phyloP scores from a whole-genome alignment of 53 echinoderm and acorn worm species.

The Stichopus horrens region DNA sequence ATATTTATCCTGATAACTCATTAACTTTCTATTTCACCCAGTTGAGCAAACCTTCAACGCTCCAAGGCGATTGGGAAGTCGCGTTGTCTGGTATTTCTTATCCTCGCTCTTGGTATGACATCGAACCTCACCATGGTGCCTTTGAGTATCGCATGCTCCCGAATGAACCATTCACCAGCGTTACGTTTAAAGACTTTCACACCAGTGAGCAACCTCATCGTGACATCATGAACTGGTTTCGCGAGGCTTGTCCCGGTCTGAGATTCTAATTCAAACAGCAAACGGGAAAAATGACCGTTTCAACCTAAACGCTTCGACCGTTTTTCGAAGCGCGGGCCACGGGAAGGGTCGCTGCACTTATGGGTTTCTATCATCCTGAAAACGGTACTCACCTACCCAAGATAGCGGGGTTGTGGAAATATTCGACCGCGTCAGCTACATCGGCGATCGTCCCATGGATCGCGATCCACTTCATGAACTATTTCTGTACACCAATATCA shows the following conservation, averaged over 20 bases:
- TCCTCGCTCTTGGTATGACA: too few relatives aligned
- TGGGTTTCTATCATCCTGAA: background rate
- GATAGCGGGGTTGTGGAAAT: constrained; percentile 11
- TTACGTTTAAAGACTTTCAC: background rate
- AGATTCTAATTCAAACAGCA: background rate
- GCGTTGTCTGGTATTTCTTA: too few relatives aligned
- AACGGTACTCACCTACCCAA: background rate
- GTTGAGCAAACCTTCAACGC: background rate
- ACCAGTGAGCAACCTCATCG: background rate
- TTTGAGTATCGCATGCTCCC: background rate
- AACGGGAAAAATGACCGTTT: background rate
- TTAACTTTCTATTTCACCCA: constrained; percentile 18
- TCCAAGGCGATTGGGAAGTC: constrained; percentile 24
- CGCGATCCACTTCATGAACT: constrained; percentile 9
- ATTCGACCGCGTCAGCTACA: constrained; percentile 45
- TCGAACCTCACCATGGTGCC: background rate
- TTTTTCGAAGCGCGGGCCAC: background rate
- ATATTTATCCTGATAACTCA: too few relatives aligned
- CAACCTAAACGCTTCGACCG: background rate
- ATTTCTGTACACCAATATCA: too few relatives aligned
- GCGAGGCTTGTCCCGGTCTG: too few relatives aligned
- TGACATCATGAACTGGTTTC: too few relatives aligned
- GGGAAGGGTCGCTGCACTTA: background rate
- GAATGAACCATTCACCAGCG: background rate
- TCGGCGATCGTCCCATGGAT: background rate